These are phyloP conservation scores for Sepioteuthis lessoniana DNA, from an alignment of 2,888 invertebrate genomes.

Conservation along the genomic window DNA sequence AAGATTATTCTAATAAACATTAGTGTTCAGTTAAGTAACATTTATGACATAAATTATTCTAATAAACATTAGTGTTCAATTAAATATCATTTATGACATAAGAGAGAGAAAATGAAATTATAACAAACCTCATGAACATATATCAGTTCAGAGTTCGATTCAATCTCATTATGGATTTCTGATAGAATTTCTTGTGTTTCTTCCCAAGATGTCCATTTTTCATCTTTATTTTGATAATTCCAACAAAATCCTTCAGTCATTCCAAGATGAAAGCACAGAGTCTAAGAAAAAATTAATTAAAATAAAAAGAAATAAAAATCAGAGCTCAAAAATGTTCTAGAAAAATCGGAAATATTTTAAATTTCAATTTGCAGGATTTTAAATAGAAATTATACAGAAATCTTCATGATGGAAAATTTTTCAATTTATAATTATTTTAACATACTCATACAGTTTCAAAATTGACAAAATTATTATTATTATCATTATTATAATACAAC, in stretches of 20 bases:
- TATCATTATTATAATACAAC: no score
- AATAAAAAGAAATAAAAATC: background rate
- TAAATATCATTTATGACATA: background rate
- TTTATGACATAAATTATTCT: background rate
- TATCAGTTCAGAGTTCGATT: constrained; percentile 60
- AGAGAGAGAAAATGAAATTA: background rate
- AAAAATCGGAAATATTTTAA: no score
- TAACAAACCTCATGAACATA: constrained; percentile 66
- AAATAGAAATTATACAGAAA: no score
- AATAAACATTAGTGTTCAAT: background rate
- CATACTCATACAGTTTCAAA: no score
- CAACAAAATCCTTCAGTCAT: constrained; percentile 70
- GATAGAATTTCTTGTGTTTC: constrained; percentile 64
- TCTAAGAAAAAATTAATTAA: constrained; percentile 58
- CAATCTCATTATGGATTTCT: constrained; percentile 69
- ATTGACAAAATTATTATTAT: no score
- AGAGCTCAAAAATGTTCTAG: no score
- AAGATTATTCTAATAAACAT: background rate
- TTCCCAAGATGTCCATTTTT: constrained; percentile 57
- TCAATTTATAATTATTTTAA: no score
- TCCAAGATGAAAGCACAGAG: constrained; percentile 71
- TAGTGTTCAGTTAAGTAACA: background rate
- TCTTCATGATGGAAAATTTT: no score
- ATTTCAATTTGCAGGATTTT: no score
- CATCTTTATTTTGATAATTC: constrained; percentile 62